phyloP scores from a whole-genome alignment of 2,797 vertebrate genomes.

The Australoheros facetus region DNA sequence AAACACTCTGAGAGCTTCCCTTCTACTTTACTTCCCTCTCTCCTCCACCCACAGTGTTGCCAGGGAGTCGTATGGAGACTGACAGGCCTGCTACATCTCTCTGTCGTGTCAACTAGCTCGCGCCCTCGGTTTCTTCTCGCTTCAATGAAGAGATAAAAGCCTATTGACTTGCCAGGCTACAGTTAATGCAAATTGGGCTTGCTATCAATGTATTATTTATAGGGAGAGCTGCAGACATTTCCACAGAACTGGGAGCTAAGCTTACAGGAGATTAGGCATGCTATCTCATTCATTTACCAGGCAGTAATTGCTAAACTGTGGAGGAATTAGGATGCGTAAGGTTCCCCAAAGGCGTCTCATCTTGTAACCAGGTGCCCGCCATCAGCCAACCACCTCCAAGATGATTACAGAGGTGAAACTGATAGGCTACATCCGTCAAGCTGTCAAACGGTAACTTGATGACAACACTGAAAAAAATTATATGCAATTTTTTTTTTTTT shows the following conservation, averaged over 20 bases:
- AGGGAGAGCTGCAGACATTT: conserved; percentile 78
- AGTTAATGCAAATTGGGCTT: conserved; percentile 84
- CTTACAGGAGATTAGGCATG: conserved; percentile 85
- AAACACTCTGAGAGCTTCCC: conserved; percentile 37
- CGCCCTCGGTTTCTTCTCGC: conserved; percentile 72
- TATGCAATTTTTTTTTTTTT: not conserved
- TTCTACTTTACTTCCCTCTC: conserved; percentile 37
- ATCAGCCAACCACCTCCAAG: conserved; percentile 60
- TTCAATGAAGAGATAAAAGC: conserved; percentile 83
- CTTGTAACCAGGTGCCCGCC: conserved; percentile 72
- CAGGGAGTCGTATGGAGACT: conserved; percentile 66
- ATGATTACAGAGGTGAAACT: conserved; percentile 50
- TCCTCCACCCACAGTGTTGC: conserved; percentile 57
- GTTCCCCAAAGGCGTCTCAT: conserved; percentile 73
- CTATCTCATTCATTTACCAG: conserved; percentile 83
- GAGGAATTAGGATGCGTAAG: conserved; percentile 78
- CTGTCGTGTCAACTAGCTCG: conserved; percentile 70
- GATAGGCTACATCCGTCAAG: conserved; percentile 57
- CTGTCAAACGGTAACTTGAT: conserved; percentile 35
- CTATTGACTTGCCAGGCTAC: conserved; percentile 81
- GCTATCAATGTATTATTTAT: conserved; percentile 85
- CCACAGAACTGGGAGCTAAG: conserved; percentile 82
- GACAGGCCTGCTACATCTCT: conserved; percentile 70
- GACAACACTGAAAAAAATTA: not conserved
- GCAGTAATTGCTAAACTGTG: conserved; percentile 84